phyloP scores from a whole-genome alignment of 2,888 invertebrate species.

The Synanthedon myopaeformis region DNA sequence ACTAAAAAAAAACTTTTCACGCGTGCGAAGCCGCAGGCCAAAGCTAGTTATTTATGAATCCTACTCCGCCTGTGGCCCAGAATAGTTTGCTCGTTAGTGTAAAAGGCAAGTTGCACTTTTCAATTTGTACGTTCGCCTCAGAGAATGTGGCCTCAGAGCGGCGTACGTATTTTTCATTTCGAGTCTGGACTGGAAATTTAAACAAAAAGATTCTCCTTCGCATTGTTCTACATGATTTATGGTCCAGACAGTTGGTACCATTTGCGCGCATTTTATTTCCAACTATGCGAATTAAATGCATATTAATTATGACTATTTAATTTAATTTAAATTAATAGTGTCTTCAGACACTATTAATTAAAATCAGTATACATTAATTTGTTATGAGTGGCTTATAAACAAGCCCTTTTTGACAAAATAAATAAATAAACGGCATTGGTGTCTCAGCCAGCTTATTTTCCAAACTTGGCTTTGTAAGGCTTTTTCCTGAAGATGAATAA shows the following conservation, averaged over 20 bases:
- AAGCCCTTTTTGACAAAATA: no score
- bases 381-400: no score
- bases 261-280: not conserved
- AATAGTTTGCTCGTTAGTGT: constrained; percentile 22
- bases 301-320: not conserved
- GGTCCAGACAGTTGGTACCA: constrained; percentile 2
- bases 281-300: not conserved
- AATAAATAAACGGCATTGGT: no score
- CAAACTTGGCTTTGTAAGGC: no score
- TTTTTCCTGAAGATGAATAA: no score
- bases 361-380: no score
- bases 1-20: no score
- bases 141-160: constrained; percentile 16
- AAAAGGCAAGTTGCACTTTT: constrained; percentile 52
- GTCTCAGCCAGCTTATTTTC: no score
- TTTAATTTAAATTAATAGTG: no score
- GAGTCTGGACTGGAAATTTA: constrained; percentile 24
- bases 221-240: constrained; percentile 35
- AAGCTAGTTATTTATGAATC: no score
- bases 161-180: constrained; percentile 51
- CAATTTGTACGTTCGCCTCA: constrained; percentile 39
- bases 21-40: no score
- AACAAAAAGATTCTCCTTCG: constrained; percentile 52
- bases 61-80: constrained; percentile 21
- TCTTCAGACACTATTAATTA: no score